Conservation (phyloP, 2,113 vertebrate genomes). For the Corythoichthys haematopterus region DNA sequence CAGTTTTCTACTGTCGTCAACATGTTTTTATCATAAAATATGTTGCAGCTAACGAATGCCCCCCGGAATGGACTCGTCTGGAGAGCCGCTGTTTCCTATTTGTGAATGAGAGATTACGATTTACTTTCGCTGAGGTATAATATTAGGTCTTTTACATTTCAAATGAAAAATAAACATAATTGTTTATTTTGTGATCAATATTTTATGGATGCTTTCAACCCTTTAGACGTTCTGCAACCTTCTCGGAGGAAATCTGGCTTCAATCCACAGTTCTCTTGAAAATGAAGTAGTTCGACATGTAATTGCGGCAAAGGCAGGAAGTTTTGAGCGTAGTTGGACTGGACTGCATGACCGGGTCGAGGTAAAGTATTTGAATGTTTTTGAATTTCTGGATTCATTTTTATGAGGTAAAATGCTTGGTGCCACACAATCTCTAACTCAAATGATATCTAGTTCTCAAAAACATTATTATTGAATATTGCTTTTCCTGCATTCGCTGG, state of each 20-base stretch:
- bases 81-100: neutral
- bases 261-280: neutral
- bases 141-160: neutral
- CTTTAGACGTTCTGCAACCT: neutral
- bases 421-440: no score
- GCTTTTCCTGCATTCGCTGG: no score
- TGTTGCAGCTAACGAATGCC: neutral
- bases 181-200: neutral
- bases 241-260: slow-evolving; percentile 2
- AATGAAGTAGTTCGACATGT: neutral
- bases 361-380: neutral
- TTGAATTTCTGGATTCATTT: neutral
- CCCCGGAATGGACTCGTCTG: neutral
- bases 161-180: neutral
- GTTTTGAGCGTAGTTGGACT: neutral
- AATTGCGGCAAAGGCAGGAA: neutral
- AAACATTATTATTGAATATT: no score
- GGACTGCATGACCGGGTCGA: neutral
- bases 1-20: neutral
- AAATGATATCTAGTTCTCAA: no score
- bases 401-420: no score
- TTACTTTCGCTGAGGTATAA: neutral
- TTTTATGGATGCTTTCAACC: neutral
- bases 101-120: neutral
- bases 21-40: neutral